Base-by-base conservation (phyloP, 92 coral and sea anemone species). In the Pocillopora meandrina region DNA sequence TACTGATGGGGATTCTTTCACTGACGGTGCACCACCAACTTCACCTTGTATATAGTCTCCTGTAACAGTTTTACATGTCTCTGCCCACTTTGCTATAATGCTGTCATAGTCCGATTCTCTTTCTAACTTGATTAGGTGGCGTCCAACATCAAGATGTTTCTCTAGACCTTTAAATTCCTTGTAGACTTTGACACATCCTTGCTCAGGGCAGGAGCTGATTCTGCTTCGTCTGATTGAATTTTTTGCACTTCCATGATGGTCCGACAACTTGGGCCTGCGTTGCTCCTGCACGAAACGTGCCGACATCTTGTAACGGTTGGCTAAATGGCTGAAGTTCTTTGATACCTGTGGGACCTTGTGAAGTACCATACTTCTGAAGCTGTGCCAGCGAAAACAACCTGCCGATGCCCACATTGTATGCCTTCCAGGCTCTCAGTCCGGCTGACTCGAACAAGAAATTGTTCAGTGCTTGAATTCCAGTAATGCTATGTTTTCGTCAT, bases 141-240 rank as follows among this genome's bases (percentile, higher is more conserved):
- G 34, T 14, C 88, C 84, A 52, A 85, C 77, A 58, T 77, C 68
- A 20, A 76, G 83, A 66, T 66, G 72, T 68, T 64, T 75, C 75
- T 60, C 56, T 2, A 84, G 88, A 12, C 31, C n/a, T 19, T 33
- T 42, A 65, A 74, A 56, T 73, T 42, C 19, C 56, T 71, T 11
- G 81, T 47, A 84, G 19, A 34, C 61, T 35, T 77, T 85, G 1
- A 85, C 58, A 52, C 88, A 85, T 9, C 88, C 82, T 59, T 76
- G 63, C 11, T 77, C 78, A 20, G 84, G 84, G 70, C 84, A 65
- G 26, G 57, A 56, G 70, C 34, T 76, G 80, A n/a, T 1, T 76
- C 80, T 8, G 52, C 58, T 61, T 78, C 82, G 2, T 63, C 72
- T 62, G 72, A 34, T 36, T 49, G 61, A 9, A 12, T 10, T 26